Percentiles rank a stretch among this genome's conserved stretches.
These are phyloP conservation scores for Saguinus imperator DNA, from an alignment of 2,113 vertebrate genomes.

Conservation along the genomic window DNA sequence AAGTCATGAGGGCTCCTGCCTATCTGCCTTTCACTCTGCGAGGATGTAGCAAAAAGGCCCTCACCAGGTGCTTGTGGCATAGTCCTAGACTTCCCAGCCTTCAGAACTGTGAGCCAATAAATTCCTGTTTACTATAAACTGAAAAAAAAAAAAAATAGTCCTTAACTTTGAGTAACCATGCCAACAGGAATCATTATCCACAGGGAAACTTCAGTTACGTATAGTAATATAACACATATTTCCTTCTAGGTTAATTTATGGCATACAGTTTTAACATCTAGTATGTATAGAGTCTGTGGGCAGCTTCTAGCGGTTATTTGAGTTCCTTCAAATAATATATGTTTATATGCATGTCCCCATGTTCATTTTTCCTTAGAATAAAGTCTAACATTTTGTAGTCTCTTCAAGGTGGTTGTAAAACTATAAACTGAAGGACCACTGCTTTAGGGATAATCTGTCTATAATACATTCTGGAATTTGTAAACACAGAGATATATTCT, in stretches of 20 bases:
- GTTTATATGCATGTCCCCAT: background rate
- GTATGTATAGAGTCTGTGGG: background rate
- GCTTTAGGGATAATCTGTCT: background rate
- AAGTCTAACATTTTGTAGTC: background rate
- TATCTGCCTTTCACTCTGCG: no score
- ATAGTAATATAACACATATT: background rate
- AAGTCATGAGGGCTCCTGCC: no score
- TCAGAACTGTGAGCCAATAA: no score
- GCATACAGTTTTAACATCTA: background rate
- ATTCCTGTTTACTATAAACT: no score
- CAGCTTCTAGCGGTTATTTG: background rate
- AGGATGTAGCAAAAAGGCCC: no score
- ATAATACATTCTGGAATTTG: background rate
- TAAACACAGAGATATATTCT: background rate
- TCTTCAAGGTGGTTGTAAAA: background rate
- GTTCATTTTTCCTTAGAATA: background rate
- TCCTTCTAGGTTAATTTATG: background rate
- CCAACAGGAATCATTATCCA: background rate
- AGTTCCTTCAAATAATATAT: background rate
- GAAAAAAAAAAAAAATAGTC: fast-evolving
- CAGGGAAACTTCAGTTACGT: background rate
- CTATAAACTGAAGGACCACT: background rate
- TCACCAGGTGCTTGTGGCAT: no score
- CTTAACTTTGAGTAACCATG: background rate
- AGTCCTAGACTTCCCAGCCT: no score